Conservation (phyloP, 2,113 vertebrate species). For the Herpailurus yagouaroundi region DNA sequence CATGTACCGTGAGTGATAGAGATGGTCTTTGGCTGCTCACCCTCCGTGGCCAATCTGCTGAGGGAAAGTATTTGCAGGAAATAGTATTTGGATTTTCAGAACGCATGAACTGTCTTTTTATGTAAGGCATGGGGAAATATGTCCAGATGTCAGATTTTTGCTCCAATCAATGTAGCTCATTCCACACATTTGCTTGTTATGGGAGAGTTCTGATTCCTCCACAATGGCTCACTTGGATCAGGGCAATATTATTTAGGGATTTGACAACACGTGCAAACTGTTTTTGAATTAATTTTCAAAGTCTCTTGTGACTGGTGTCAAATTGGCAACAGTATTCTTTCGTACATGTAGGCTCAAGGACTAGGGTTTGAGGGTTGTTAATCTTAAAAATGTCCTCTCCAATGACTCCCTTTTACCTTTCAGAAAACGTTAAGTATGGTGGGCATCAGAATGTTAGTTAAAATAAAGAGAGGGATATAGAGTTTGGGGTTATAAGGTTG, state of each 20-base stretch:
- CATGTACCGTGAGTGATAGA: no score
- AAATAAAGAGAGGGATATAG: neutral
- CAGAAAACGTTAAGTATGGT: neutral
- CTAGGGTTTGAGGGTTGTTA: conserved; percentile 57
- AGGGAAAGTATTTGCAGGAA: conserved; percentile 33
- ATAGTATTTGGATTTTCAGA: conserved; percentile 26
- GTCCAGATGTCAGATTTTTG: conserved; percentile 71
- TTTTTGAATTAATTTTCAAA: conserved; percentile 81
- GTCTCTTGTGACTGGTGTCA: conserved; percentile 77
- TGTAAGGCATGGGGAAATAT: conserved; percentile 11
- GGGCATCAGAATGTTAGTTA: neutral
- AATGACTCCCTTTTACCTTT: conserved; percentile 57
- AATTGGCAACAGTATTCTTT: conserved; percentile 71
- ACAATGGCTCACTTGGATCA: conserved; percentile 63
- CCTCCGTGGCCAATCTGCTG: neutral
- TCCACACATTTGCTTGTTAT: conserved; percentile 64
- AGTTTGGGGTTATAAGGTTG: neutral
- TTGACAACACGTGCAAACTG: conserved; percentile 78
- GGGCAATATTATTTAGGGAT: conserved; percentile 67
- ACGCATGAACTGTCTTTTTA: conserved; percentile 40
- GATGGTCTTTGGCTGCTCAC: neutral
- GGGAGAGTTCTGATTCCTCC: conserved; percentile 68
- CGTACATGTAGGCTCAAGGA: conserved; percentile 68
- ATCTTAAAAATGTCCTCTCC: conserved; percentile 63
- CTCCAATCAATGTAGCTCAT: conserved; percentile 55